Evolutionary conservation across 1,140 invertebrate genomes (phyloP), one percentile per base, ranked within the genome.

Genomic region (Hestina assimilis): DNA sequence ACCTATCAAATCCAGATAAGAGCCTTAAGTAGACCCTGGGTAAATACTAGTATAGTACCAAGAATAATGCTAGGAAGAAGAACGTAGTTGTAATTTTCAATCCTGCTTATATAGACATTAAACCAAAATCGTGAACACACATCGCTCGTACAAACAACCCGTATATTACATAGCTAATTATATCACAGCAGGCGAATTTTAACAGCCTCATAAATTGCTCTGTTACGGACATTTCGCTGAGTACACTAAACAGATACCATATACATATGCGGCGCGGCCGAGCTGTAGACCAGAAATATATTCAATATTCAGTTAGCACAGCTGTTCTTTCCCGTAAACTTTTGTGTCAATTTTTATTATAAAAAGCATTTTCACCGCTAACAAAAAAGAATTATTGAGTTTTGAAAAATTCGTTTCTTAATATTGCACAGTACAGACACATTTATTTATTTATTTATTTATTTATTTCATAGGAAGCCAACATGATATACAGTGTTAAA

Each of bases 221-320:
- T 9, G 24, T 24, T 20, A 52, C n/a, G n/a, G 24, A 52, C 23
- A 17, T 52, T 38, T 38, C 19, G 48, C 11, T 12, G 24, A 4
- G 28, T 42, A 38, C 26, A 29, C 23, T 41, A 52, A 52, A 41
- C 38, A 52, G 48, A 52, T 52, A 28, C 9, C 35, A 41, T 19
- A 29, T 35, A 41, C 48, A n/a, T n/a, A n/a, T n/a, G 48, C 20
- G 33, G 11, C 7, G 31, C 19, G 17, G 17, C 7, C 2, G 48
- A n/a, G 17, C 15, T 6, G 33, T 14, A 14, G 12, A 41, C 21
- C 48, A 28, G 11, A 26, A 41, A 41, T 41, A 52, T 47, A 52
- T 29, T 41, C 15, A 50, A 11, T 9, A 26, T 20, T 52, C 24
- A 21, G 48, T 52, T 41, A 42, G 38, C 17, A 38, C 48, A 52